Base-by-base conservation (phyloP, 2,113 vertebrate species). In the Acrocephalus kingi region DNA sequence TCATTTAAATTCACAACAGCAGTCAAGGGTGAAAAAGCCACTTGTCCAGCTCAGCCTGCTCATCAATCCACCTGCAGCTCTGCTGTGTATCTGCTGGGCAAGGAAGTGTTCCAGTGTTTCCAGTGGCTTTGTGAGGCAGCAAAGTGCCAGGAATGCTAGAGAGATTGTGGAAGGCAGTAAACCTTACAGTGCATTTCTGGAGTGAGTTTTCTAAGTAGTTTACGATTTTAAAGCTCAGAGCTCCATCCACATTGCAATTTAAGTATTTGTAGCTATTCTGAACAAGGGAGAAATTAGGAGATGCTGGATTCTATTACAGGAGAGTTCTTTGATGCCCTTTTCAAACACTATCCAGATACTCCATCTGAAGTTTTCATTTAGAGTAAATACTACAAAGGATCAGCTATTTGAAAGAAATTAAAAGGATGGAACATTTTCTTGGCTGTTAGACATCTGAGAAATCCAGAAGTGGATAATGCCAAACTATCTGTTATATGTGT, bases 401-500 rank as follows among this genome's bases (percentile, higher is more conserved):
- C 71, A 77, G 48, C 56, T 92, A 75, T 87, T 74, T 88, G 93
- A 94, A 95, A 91, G 43, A 75, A 82, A 96, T 92, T 90, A 73
- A 76, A 93, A 59, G 45, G 66, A 74, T 91, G 55, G 92, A 76
- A 66, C 28, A 13, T 61, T 95, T 93, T 82, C 62, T 74, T 86
- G 73, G 66, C 80, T 80, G 80, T 90, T 78, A 87, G 52, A 90
- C 37, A 37, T 48, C 56, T 84, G 51, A 93, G 90, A 88, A 91
- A 78, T 46, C 52, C 55, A 78, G 58, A 90, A 71, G 25, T 56
- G 66, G 46, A 22, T 82, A 63, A 73, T 76, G 83, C 59, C 67
- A 89, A 76, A 86, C 46, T 94, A 66, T 62, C 74, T 91, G 62
- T 92, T 73, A 45, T 58, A 43, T 33, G 51, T 87, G 58, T 48